A percentile compares a stretch with the other conserved stretches of the same genome.
These are phyloP conservation scores for Andrena praecox DNA, from an alignment of 2,888 invertebrate species.

Conservation along the genomic window DNA sequence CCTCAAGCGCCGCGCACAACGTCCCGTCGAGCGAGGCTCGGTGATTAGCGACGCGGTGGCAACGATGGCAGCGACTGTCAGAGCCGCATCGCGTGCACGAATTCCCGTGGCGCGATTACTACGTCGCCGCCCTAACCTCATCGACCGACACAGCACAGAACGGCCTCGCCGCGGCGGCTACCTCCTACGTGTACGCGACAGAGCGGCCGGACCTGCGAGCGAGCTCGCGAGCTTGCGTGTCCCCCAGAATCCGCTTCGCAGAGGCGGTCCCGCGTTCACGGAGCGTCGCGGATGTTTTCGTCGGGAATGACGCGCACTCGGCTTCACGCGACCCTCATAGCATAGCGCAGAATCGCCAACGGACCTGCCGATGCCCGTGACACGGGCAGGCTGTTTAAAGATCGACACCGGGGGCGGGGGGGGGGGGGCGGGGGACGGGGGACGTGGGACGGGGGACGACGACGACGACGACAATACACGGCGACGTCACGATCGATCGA, in stretches of 20 bases:
- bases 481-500: constrained; percentile 23
- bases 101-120: constrained; percentile 51
- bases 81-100: constrained; percentile 52
- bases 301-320: constrained; percentile 15
- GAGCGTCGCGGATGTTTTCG: constrained; percentile 21
- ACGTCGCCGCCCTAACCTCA: constrained; percentile 63
- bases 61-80: constrained; percentile 43
- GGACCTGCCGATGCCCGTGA: constrained; percentile 4
- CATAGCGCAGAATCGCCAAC: constrained; percentile 44
- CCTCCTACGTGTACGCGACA: too few relatives aligned
- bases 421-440: background rate
- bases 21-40: constrained; percentile 38
- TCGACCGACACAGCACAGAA: constrained; percentile 44
- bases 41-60: background rate
- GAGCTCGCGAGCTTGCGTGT: background rate
- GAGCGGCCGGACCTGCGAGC: background rate
- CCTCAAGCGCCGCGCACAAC: constrained; percentile 34
- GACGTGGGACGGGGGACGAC: too few relatives aligned
- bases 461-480: constrained; percentile 35
- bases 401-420: background rate
- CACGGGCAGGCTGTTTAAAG: constrained; percentile 6
- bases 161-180: too few relatives aligned
- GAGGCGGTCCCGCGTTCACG: background rate
- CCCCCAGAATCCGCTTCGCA: background rate
- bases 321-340: constrained; percentile 29